Percentiles rank a stretch among this genome's conserved stretches.
Conservation (phyloP, 35 echinoderm and acorn worm genomes). For the Lytechinus variegatus region DNA sequence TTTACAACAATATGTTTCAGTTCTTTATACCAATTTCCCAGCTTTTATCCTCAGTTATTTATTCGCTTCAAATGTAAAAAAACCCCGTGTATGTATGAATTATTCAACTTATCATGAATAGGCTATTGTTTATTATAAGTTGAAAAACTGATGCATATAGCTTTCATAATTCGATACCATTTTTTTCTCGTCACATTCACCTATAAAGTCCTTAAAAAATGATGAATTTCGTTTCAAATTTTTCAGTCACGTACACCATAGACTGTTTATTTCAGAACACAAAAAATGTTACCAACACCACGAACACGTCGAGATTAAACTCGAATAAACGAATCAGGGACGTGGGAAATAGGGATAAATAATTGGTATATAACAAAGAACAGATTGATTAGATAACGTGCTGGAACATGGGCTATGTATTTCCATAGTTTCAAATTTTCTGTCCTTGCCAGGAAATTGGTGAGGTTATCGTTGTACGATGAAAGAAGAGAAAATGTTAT, state of each 20-base stretch:
- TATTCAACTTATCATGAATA: too few species aligned
- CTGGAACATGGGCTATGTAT: background rate
- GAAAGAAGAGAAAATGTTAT: background rate
- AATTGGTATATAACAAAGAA: background rate
- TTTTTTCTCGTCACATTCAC: too few species aligned
- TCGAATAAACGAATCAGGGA: background rate
- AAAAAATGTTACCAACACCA: background rate
- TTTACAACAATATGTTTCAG: too few species aligned
- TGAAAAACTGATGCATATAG: too few species aligned
- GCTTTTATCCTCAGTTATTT: too few species aligned
- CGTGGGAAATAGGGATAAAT: background rate
- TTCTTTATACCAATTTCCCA: too few species aligned
- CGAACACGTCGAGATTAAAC: background rate
- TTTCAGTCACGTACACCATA: background rate
- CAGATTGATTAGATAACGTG: background rate
- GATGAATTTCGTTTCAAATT: background rate
- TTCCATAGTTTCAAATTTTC: background rate
- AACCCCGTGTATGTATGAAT: too few species aligned
- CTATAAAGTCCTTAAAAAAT: background rate
- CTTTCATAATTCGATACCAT: too few species aligned
- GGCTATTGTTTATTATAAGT: too few species aligned
- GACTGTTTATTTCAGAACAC: background rate
- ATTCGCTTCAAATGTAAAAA: too few species aligned
- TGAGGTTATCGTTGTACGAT: background rate
- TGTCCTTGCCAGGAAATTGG: background rate